Conservation (phyloP, 1,140 invertebrate species). For the Nasonia giraulti region DNA sequence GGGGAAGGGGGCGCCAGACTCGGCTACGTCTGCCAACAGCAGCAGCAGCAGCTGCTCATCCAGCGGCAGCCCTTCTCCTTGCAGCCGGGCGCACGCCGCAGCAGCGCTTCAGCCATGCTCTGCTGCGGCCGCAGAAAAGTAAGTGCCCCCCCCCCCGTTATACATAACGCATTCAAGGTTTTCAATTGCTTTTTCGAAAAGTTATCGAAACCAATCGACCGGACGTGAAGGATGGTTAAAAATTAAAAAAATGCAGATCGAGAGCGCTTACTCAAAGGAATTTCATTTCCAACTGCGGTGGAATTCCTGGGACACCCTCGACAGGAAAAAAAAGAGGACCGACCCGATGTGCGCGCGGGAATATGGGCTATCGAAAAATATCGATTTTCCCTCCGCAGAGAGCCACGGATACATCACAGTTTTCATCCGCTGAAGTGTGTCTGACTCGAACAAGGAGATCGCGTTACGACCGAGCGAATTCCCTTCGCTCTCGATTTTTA, state of each 20-base stretch:
- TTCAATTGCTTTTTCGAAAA: background rate
- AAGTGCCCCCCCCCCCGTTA: conserved; percentile 59
- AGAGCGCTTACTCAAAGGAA: background rate
- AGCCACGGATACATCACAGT: background rate
- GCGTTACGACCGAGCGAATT: background rate
- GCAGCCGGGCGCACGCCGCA: conserved; percentile 56
- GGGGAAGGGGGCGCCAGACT: conserved; percentile 70
- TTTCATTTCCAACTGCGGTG: background rate
- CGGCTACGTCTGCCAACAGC: conserved; percentile 72
- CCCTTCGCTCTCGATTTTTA: background rate
- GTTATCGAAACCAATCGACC: background rate
- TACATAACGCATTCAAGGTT: background rate
- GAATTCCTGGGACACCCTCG: background rate
- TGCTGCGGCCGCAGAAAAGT: conserved; percentile 91
- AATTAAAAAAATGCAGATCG: too few relatives aligned
- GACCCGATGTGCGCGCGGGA: too few relatives aligned
- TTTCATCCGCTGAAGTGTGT: background rate
- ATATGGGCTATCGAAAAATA: background rate
- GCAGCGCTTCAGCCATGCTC: conserved; percentile 80
- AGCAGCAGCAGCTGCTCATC: too few relatives aligned
- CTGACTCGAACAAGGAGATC: background rate
- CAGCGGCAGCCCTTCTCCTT: conserved; percentile 58
- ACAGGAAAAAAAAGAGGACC: too few relatives aligned
- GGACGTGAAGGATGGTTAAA: too few relatives aligned
- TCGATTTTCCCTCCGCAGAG: background rate